Evolutionary conservation across 2,113 vertebrate species (phyloP).

Genomic region (Pelusios castaneus): DNA sequence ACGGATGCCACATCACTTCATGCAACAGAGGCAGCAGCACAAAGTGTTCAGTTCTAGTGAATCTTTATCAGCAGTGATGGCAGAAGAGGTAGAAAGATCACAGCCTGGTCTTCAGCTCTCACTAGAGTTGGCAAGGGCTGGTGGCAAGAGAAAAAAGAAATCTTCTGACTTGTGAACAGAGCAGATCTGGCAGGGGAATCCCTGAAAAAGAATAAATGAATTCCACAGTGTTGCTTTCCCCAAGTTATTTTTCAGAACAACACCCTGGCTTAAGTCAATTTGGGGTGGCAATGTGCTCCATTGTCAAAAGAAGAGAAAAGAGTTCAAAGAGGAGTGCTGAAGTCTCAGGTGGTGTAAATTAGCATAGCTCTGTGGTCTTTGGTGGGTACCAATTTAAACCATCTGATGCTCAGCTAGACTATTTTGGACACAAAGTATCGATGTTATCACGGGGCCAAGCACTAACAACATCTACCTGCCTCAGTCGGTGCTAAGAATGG

Average conservation of each 20-base stretch:
- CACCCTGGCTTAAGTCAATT: too few relatives aligned
- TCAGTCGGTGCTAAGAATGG: neutral
- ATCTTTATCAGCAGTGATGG: neutral
- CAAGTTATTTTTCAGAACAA: neutral
- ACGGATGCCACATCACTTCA: neutral
- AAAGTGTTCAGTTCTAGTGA: neutral
- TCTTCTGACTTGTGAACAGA: neutral
- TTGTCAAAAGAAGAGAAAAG: neutral
- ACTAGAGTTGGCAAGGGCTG: neutral
- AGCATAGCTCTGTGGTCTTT: neutral
- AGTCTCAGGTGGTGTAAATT: neutral
- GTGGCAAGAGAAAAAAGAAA: rapidly evolving
- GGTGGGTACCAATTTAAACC: neutral
- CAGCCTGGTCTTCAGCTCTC: neutral
- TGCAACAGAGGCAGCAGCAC: neutral
- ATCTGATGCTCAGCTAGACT: neutral
- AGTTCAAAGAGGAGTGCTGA: neutral
- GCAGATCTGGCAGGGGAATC: rapidly evolving
- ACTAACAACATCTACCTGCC: neutral
- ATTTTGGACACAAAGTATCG: too few relatives aligned
- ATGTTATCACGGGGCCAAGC: neutral
- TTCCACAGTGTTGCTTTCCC: rapidly evolving
- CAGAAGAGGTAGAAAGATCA: neutral
- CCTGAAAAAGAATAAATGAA: rapidly evolving
- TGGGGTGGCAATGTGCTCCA: neutral